Evolutionary conservation across 1,140 invertebrate genomes (phyloP), one percentile per base, ranked within the genome.

Genomic region (Diploscapter pachys): DNA sequence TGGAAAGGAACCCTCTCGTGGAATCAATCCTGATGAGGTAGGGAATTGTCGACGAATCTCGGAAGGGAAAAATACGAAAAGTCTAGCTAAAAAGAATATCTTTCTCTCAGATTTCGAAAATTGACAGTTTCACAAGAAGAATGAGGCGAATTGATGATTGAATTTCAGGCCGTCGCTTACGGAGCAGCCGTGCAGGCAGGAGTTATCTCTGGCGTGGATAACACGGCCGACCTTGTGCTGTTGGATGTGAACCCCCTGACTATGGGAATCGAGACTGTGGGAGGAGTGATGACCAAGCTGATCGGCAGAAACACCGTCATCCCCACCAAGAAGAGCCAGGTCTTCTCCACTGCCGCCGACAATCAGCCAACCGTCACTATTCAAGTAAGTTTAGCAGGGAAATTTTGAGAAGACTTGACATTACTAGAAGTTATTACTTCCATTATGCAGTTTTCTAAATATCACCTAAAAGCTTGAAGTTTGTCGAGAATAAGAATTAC

Each of bases 281-380:
- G 96, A 76, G 96, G 96, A 79, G 95, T 99, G 8, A 99, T 99
- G 96, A 98, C 96, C 76, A 99, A 98, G 87, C 89, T 99, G 50
- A 99, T 99, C 86, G 92, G 93, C 71, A 87, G 96, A 83, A 99
- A 99, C 89, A 98, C 95, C 63, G 95, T 98, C 59, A 98, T 99
- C 81, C 96, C 96, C 13, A 98, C 96, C n/a, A 99, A 99, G 89
- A 98, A 99, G 86, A 96, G 94, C 4, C 96, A 99, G 86, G 95
- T 99, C 81, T 99, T 99, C 90, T 97, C 95, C 0, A 99, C 96
- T 6, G 96, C 96, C 62, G 93, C 94, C 13, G 96, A 99, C 85
- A 98, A 98, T 86, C 96, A 99, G 86, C 93, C 96, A 87, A 98
- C 95, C 48, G 96, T 99, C 5, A 98, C 95, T 57, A 99, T 99